Evolutionary conservation across 2,113 vertebrate genomes (phyloP).

Genomic region (Calyptommatus sinebrachiatus): DNA sequence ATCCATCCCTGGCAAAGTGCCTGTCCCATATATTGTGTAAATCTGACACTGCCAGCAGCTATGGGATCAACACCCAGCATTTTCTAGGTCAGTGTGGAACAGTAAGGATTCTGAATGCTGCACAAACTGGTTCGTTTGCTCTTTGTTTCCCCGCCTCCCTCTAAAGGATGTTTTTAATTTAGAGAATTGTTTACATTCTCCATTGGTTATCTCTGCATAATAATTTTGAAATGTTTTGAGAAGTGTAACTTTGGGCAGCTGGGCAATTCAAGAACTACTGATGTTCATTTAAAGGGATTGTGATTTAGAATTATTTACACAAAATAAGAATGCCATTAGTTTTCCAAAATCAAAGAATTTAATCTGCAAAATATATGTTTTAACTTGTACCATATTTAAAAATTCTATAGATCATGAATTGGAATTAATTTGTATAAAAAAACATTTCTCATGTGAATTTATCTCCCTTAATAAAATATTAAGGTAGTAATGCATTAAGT

Average conservation of each 20-base stretch:
- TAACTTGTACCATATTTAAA: not conserved
- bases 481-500: no score
- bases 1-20: not conserved
- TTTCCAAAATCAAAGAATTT: not conserved
- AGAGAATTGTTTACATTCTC: not conserved
- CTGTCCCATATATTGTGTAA: not conserved
- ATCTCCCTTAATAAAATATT: not conserved
- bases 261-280: not conserved
- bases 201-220: not conserved
- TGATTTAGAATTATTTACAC: not conserved
- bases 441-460: not conserved
- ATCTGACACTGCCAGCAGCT: not conserved
- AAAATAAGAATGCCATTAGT: not conserved
- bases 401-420: not conserved
- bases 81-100: conserved; percentile 12
- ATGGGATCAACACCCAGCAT: not conserved
- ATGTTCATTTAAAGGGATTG: not conserved
- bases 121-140: not conserved
- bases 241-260: not conserved
- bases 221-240: not conserved
- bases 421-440: not conserved
- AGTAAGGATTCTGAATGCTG: not conserved
- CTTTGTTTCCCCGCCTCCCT: not conserved
- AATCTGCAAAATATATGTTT: not conserved
- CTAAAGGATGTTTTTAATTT: not conserved